Evolutionary conservation across 2,113 vertebrate genomes (phyloP), one percentile per base, ranked within the genome.

Genomic region (Hypocryptadius cinnamomeus): DNA sequence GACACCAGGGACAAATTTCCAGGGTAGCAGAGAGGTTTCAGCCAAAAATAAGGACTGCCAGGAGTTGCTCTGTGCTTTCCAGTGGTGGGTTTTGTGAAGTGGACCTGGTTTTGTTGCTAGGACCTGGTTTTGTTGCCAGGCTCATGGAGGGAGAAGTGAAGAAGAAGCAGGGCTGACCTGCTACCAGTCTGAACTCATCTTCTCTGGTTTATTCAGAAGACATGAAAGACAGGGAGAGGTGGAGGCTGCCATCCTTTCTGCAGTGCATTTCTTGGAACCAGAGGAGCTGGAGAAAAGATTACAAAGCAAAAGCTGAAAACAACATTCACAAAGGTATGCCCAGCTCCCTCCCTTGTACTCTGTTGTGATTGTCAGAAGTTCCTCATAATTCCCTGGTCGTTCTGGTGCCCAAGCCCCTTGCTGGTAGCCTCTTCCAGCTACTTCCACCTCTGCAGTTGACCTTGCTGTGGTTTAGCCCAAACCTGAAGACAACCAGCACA

Each of bases 231-330:
- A 57, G 50, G 9, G 57, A 84, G 33, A 96, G 87, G 31, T 93
- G 79, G 89, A 90, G 79, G 45, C 48, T 97, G 33, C 90, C 86
- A 10, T 80, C 71, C 78, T 94, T 97, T 44, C 72, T 97, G 85
- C 70, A 15, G 33, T 97, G 97, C 37, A 14, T 96, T 82, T 77
- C 87, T 31, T 92, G 79, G 92, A 95, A 93, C 39, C 59, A 13
- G 54, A 95, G 79, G 57, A 96, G 54, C 78, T 42, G 6, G 54
- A 95, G 94, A 35, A 80, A 93, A 60, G 68, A 81, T 69, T 54
- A 59, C 0, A 3, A 77, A 76, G 48, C 27, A 40, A 87, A 92
- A 69, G n/a, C 69, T 60, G 74, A 71, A 61, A 92, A 93, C 37
- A 59, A 35, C 0, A 2, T 85, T 71, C 51, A 60, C 37, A 88